Evolutionary conservation across 2,113 vertebrate species (phyloP).

Genomic region (Rhegmatorhina hoffmannsi): DNA sequence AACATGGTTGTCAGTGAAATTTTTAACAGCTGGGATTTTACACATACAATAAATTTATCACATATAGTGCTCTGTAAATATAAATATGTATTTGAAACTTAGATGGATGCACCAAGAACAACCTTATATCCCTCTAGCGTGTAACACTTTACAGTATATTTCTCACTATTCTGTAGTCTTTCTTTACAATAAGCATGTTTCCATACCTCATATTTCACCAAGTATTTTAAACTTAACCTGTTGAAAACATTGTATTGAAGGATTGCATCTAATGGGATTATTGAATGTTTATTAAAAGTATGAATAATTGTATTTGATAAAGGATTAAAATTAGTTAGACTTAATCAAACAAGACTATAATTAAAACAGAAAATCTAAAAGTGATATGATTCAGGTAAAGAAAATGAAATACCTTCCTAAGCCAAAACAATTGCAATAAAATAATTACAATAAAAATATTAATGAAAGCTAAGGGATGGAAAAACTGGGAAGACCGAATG

Average conservation of each 20-base stretch:
- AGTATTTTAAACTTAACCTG: not conserved
- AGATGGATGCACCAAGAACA: not conserved
- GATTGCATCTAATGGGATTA: not conserved
- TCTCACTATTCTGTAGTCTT: not conserved
- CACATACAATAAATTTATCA: not conserved
- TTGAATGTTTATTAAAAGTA: not conserved
- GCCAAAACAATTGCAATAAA: not conserved
- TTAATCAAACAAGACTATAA: not conserved
- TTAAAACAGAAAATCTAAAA: not conserved
- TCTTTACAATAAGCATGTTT: not conserved
- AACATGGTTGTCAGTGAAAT: not conserved
- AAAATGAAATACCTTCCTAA: not conserved
- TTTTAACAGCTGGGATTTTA: conserved; percentile 16
- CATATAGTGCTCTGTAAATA: not conserved
- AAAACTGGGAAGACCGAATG: not conserved
- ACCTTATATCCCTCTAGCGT: not conserved
- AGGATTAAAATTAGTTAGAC: not conserved
- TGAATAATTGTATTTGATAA: not conserved
- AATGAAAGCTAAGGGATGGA: not conserved
- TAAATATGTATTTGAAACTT: not conserved
- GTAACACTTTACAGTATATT: not conserved
- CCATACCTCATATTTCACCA: not conserved
- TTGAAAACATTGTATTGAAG: not conserved
- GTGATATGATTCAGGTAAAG: not conserved
- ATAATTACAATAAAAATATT: not conserved